Evolutionary conservation across 2,797 vertebrate genomes (phyloP).

Genomic region (Schizopygopsis malacanthus): DNA sequence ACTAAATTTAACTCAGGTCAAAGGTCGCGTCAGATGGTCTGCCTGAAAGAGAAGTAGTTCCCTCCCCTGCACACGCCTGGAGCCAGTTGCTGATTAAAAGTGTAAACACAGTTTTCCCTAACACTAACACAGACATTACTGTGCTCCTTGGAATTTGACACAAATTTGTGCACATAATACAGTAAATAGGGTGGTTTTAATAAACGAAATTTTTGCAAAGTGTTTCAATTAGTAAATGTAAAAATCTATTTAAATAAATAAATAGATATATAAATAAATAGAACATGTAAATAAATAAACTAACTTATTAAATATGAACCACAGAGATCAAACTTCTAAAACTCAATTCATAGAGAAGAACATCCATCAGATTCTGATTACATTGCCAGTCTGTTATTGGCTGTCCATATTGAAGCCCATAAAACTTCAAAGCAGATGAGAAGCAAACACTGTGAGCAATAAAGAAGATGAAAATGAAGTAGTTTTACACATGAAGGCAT

Average conservation of each 20-base stretch:
- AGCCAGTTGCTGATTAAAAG: conserved; percentile 50
- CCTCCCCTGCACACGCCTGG: conserved; percentile 51
- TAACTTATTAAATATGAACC: neutral
- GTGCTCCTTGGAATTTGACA: neutral
- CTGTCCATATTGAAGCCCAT: conserved; percentile 6
- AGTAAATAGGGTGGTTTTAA: neutral
- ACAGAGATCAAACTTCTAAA: neutral
- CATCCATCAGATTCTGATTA: neutral
- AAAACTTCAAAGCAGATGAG: conserved; percentile 33
- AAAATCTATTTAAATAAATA: neutral
- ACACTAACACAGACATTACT: neutral
- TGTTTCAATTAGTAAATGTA: neutral
- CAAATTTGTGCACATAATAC: neutral
- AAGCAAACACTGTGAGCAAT: neutral
- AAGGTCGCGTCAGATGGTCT: conserved; percentile 51
- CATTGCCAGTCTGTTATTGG: neutral
- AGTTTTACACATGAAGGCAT: conserved; percentile 13
- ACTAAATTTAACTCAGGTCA: conserved; percentile 67
- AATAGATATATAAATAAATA: neutral
- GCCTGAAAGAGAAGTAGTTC: conserved; percentile 56
- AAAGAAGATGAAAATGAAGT: conserved; percentile 23
- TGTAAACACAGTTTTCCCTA: neutral
- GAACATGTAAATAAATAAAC: neutral
- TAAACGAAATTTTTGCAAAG: neutral
- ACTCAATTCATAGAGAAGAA: neutral